Conservation (phyloP, 1,140 invertebrate species). For the Drosophila paulistorum region DNA sequence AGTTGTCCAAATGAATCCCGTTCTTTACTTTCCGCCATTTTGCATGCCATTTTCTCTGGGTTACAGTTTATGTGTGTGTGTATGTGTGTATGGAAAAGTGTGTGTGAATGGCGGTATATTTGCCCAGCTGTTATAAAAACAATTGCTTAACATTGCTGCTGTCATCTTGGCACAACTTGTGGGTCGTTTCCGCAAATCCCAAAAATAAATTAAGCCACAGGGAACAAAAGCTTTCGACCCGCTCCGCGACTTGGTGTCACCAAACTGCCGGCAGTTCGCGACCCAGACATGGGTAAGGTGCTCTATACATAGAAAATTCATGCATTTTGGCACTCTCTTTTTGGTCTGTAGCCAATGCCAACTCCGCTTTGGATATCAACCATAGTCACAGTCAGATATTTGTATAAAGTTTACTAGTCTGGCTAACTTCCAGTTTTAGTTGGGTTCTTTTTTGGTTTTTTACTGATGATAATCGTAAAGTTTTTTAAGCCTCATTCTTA, state of each 20-base stretch:
- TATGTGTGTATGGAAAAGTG: not conserved
- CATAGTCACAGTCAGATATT: not conserved
- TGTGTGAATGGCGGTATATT: conserved; percentile 16
- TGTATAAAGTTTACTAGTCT: conserved; percentile 4
- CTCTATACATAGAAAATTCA: conserved; percentile 2
- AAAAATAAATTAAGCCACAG: conserved; percentile 27
- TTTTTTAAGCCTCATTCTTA: not conserved
- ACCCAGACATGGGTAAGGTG: conserved; percentile 12
- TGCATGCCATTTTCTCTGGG: not conserved
- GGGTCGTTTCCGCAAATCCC: conserved; percentile 25
- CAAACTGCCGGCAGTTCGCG: conserved; percentile 1
- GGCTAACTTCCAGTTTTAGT: conserved; percentile 15
- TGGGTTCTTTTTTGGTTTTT: not conserved
- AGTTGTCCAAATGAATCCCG: conserved; percentile 17
- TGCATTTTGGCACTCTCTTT: conserved; percentile 17
- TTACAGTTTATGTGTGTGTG: not conserved
- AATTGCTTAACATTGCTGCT: conserved; percentile 23
- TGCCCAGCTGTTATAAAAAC: conserved; percentile 19
- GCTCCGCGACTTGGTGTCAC: conserved; percentile 18
- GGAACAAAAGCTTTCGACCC: conserved; percentile 19
- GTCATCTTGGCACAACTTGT: conserved; percentile 27
- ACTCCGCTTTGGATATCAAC: conserved; percentile 16
- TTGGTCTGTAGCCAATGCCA: conserved; percentile 7
- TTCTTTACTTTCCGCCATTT: conserved; percentile 1
- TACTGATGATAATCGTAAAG: conserved; percentile 9